Percentiles rank a stretch among this genome's conserved stretches.
These are phyloP conservation scores for Micoletzkya japonica DNA, from an alignment of 2,888 invertebrate genomes.

Conservation along the genomic window DNA sequence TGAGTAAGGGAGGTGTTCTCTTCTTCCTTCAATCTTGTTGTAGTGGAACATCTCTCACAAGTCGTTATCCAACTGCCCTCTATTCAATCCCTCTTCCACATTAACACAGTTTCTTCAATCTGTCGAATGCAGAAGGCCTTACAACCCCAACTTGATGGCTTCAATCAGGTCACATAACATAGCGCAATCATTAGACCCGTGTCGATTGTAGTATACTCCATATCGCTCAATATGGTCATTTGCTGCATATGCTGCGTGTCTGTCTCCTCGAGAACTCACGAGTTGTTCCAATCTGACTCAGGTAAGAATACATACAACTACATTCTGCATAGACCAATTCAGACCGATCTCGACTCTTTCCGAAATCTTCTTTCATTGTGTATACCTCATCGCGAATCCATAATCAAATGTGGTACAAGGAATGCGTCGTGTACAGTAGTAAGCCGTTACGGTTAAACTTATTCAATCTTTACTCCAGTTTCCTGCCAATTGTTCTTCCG, in stretches of 20 bases:
- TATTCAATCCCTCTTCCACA: conserved; percentile 46
- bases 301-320: conserved; percentile 3
- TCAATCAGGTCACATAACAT: conserved; percentile 32
- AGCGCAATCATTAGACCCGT: not conserved
- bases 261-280: conserved; percentile 16
- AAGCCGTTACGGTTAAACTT: not conserved
- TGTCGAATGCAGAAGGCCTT: conserved; percentile 51
- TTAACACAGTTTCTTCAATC: conserved; percentile 46
- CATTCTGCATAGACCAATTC: not conserved
- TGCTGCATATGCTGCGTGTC: conserved; percentile 9
- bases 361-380: conserved; percentile 8
- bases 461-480: conserved; percentile 27
- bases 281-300: conserved; percentile 11
- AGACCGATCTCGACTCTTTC: conserved; percentile 12
- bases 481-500: conserved; percentile 49
- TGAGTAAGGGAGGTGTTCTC: conserved; percentile 35
- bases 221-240: conserved; percentile 23
- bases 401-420: conserved; percentile 19
- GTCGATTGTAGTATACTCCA: conserved; percentile 19
- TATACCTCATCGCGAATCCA: conserved; percentile 3
- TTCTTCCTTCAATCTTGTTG: conserved; percentile 28
- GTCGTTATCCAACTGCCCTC: conserved; percentile 50
- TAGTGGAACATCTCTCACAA: conserved; percentile 61
- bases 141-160: conserved; percentile 33
- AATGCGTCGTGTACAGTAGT: conserved; percentile 21